Base-by-base conservation (phyloP, 2,797 vertebrate species). In the Acipenser oxyrinchus region DNA sequence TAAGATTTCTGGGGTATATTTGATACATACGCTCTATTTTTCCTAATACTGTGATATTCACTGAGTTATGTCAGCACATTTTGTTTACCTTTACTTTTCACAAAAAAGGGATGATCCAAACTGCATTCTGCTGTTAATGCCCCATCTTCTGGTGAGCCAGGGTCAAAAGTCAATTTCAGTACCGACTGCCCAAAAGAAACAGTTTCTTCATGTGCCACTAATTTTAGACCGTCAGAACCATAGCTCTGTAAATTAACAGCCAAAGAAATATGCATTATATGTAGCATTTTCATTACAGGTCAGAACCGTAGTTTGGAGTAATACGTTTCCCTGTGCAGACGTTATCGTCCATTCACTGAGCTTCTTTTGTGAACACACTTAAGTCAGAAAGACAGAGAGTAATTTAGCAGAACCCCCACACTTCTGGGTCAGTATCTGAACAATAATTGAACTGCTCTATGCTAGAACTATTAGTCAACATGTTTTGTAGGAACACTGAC, bases 71-170 rank as follows among this genome's bases (percentile, higher is more conserved):
- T 37, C 37, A 37, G 0, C 23, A 37, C 23, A 37, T 49, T 51
- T 15, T 51, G 53, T 62, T 63, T 91, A 99, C 97, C 97, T 95
- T 99, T 99, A 83, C 91, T 95, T 90, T 94, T 96, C 74, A 97
- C 94, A 85, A 95, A 98, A 81, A 98, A 99, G 62, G 96, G 96
- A 74, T 99, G 96, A 83, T 97, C 97, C 61, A 97, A 76, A 79
- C 93, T 88, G 88, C 97, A 99, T 79, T 98, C 95, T 1, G 93
- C 94, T 0, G 93, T 94, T 75, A 99, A 86, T 79, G 91, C 84
- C 48, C 93, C 90, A 60, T 93, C 86, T 74, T 95, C 93, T 49
- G 88, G 81, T 77, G 92, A 97, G 81, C 95, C 95, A 12, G 94
- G 94, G 80, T 97, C 96, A 90, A 99, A 99, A 73, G 93, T 98